Evolutionary conservation across 30 jellyfish, hydroid and myxozoan species (phyloP).

Genomic region (Hydractinia symbiolongicarpus): DNA sequence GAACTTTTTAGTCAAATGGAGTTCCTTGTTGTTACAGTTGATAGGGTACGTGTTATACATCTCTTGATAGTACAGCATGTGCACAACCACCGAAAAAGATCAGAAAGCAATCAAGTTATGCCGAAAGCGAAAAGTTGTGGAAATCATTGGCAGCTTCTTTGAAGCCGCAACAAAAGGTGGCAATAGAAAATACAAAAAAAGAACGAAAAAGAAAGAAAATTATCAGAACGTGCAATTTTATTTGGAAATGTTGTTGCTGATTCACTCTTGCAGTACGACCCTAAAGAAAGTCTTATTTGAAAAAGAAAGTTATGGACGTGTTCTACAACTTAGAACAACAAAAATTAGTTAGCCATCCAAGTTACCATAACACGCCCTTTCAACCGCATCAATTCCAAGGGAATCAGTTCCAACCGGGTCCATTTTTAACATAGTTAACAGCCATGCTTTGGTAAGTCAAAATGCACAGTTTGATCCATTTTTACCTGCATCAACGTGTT

Average conservation of each 20-base stretch:
- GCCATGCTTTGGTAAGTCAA: constrained; percentile 26
- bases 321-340: constrained; percentile 18
- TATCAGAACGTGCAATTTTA: constrained; percentile 19
- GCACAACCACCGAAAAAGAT: constrained; percentile 26
- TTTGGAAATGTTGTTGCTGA: constrained; percentile 35
- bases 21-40: constrained; percentile 31
- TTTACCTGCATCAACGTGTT: no score
- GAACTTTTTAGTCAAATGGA: constrained; percentile 31
- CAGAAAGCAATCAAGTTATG: constrained; percentile 9
- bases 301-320: constrained; percentile 30
- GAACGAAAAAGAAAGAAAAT: no score
- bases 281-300: constrained; percentile 25
- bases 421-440: constrained; percentile 29
- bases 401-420: constrained; percentile 43
- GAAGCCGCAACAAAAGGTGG: constrained; percentile 11
- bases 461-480: not conserved
- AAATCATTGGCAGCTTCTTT: constrained; percentile 25
- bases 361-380: constrained; percentile 18
- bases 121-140: constrained; percentile 26
- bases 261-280: constrained; percentile 21
- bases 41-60: constrained; percentile 1
- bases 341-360: constrained; percentile 12
- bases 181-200: not conserved
- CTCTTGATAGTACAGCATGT: constrained; percentile 13
- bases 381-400: constrained; percentile 20